Percentiles rank a stretch among this genome's conserved stretches.
Conservation (phyloP, 2,888 invertebrate genomes). For the Meteorus colon region DNA sequence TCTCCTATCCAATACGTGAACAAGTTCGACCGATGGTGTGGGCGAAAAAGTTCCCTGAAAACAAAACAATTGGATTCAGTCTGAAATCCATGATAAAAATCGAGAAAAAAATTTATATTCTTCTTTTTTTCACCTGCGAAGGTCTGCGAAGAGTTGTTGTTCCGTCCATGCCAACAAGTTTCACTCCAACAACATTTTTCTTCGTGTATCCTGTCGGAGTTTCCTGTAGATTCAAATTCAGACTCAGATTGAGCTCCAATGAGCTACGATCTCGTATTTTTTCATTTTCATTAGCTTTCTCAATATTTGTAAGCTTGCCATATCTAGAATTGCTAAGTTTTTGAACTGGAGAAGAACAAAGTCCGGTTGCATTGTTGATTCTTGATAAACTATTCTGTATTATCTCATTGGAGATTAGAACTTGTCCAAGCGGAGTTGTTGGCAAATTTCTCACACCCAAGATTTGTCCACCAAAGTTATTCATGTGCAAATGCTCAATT, state of each 20-base stretch:
- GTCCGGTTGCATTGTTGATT: slow-evolving; percentile 44
- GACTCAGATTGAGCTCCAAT: slow-evolving; percentile 66
- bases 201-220: slow-evolving; percentile 56
- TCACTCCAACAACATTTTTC: slow-evolving; percentile 70
- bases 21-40: slow-evolving; percentile 71
- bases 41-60: slow-evolving; percentile 70
- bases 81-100: not conserved
- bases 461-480: slow-evolving; percentile 60
- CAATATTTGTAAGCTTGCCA: slow-evolving; percentile 51
- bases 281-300: slow-evolving; percentile 51
- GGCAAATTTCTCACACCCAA: slow-evolving; percentile 66
- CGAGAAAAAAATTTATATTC: not conserved
- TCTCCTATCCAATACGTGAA: slow-evolving; percentile 69
- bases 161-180: slow-evolving; percentile 71
- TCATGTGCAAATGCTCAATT: slow-evolving; percentile 23
- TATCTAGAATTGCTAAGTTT: slow-evolving; percentile 49
- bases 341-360: slow-evolving; percentile 45
- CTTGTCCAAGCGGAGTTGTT: slow-evolving; percentile 49
- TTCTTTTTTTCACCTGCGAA: slow-evolving; percentile 58
- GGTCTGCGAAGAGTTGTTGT: slow-evolving; percentile 68
- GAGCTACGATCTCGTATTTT: slow-evolving; percentile 62
- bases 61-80: not conserved
- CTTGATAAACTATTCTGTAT: slow-evolving; percentile 47
- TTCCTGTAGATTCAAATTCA: slow-evolving; percentile 56
- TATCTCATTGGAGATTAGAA: slow-evolving; percentile 49